Evolutionary conservation across 2,888 invertebrate species (phyloP), one percentile per base, ranked within the genome.

Genomic region (Orthosia gracilis): DNA sequence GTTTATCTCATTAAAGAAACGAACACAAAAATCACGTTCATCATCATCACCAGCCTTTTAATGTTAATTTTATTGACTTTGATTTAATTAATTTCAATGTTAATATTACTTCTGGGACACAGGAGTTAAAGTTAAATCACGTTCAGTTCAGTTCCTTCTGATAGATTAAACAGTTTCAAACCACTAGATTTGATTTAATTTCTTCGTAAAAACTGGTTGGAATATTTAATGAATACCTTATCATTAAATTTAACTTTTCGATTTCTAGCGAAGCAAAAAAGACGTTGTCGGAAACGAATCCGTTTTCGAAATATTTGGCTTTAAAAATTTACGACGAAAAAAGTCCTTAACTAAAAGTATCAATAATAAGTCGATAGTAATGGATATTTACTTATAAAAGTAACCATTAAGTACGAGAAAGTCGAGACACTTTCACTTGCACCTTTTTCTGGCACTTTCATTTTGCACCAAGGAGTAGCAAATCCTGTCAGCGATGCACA

Each of bases 391-490:
- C 55, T 57, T 54, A 40, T 57, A 79, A 67, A 74, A 71, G 73
- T 58, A 57, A 18, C 50, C 55, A 65, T 58, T 40, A 40, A 40
- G 40, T 40, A 55, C 68, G 85, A 76, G 89, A 89, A 90, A 89
- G 89, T 82, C 12, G 54, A 68, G 75, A 76, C 65, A 87, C 90
- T 90, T 90, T 90, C 90, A 84, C 90, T 86, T 23, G 69, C 69
- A 72, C 76, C 66, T 80, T 81, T 80, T 84, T 82, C 77, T 83
- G 73, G 63, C 73, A 85, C 86, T 88, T 88, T 88, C 89, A 74
- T 83, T n/a, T 78, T 73, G 64, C 49, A 63, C 50, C 73, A 76
- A 81, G 76, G 76, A 76, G 63, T 52, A 54, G 21, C 58, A 12
- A 74, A 50, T 85, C 83, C 85, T 85, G 61, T 17, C 64, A 50